phyloP scores from a whole-genome alignment of 1,140 invertebrate species.

The Cotesia chilonis region DNA sequence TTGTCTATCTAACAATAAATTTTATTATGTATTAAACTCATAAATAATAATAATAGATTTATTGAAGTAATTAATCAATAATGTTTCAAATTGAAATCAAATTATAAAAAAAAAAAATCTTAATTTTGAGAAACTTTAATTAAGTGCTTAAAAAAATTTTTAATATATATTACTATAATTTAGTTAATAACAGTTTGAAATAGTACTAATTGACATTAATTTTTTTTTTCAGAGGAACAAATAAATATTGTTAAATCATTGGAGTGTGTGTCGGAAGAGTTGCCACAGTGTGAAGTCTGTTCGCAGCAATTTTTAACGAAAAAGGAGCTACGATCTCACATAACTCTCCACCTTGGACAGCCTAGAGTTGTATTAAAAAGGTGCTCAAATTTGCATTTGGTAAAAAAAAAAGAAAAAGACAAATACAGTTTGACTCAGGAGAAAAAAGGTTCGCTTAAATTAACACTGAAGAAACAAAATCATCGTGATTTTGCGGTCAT shows the following conservation, averaged over 20 bases:
- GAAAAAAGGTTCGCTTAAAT: slow-evolving; percentile 55
- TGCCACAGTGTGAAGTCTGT: slow-evolving; percentile 58
- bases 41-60: too few species aligned
- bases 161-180: too few species aligned
- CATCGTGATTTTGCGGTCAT: slow-evolving; percentile 61
- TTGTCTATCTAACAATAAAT: too few species aligned
- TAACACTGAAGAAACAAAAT: slow-evolving; percentile 59
- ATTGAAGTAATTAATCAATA: too few species aligned
- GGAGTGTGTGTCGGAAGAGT: slow-evolving; percentile 38
- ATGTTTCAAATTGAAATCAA: too few species aligned
- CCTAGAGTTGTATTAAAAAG: slow-evolving; percentile 58
- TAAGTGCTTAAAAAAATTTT: too few species aligned
- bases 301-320: slow-evolving; percentile 54
- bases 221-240: slow-evolving; percentile 48
- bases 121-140: too few species aligned
- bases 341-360: slow-evolving; percentile 54
- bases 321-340: slow-evolving; percentile 55
- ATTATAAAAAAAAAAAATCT: too few species aligned
- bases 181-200: too few species aligned
- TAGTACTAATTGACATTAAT: slow-evolving; percentile 32
- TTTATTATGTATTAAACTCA: too few species aligned
- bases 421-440: slow-evolving; percentile 55
- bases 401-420: slow-evolving; percentile 50
- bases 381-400: slow-evolving; percentile 49
- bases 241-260: slow-evolving; percentile 41